Base-by-base conservation (phyloP, 2,113 vertebrate species). In the Podarcis muralis region DNA sequence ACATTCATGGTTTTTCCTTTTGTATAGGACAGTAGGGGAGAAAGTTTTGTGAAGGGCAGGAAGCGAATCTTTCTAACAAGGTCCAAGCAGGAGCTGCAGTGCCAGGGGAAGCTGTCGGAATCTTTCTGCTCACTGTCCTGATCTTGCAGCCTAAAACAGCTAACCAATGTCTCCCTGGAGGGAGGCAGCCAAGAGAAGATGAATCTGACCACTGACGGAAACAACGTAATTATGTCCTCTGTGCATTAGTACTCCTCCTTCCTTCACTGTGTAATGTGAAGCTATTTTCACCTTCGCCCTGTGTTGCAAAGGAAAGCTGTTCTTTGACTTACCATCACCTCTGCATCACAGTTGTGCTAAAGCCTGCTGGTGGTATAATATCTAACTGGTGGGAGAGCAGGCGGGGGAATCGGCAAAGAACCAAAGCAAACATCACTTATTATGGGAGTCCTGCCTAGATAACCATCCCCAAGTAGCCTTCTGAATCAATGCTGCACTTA, bases 31-130 rank as follows among this genome's bases (percentile, higher is more conserved):
- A 78, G 37, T 37, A 82, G 72, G 62, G 69, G 82, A 88, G 32
- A 43, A 3, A 89, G 91, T 94, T 81, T 27, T 53, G 40, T 37
- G 3, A 40, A 79, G 65, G 23, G 27, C 1, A 62, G 80, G 23
- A 22, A n/a, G 22, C 12, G 11, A 85, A 81, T 74, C 27, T 1
- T 94, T 89, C 79, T 92, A 93, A 94, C 90, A 87, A 6, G 91
- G 75, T 65, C 65, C 89, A 82, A 23, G 3, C 85, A 16, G 5
- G 78, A 89, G 72, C 5, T 0, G n/a, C 23, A 88, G 35, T 69
- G 65, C 77, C 84, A 86, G 81, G 81, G 69, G 48, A 75, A 30
- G 48, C 57, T 74, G 40, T 3, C 62, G 27, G 74, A 87, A 84
- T 84, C 84, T 81, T 27, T 91, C 78, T 92, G 35, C 23, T 88